Evolutionary conservation across 2,888 invertebrate species (phyloP), one percentile per base, ranked within the genome.

Genomic region (Dicranocentrus wangi): DNA sequence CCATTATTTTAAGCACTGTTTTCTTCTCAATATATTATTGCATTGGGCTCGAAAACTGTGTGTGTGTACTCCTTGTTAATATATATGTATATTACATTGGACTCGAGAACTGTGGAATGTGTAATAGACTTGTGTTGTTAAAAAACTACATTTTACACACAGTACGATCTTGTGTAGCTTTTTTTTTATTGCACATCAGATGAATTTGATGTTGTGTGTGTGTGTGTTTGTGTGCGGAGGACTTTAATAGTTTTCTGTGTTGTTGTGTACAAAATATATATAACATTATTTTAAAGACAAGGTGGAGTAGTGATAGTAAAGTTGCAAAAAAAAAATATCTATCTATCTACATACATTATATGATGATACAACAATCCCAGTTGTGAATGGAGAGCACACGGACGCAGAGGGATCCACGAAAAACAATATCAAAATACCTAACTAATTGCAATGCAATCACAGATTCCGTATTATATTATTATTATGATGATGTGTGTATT

Each of bases 161-260:
- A 32, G 3, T 32, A 32, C 32, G 3, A 32, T 32, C 3, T 32
- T 32, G 32, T 32, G 32, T 32, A 10, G 10, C 10, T 10, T 32
- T 32, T 32, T 10, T 10, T 32, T 32, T 32, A 32, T 7, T 3
- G 32, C 32, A 10, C 3, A 32, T 7, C 5, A 32, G 32, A 32
- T 7, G 10, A 32, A 32, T 7, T 7, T 7, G 32, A 10, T 32
- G 2, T 47, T 47, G 47, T 47, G 5, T 47, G 47, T 47, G 47
- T 47, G 47, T 47, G 47, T 47, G 47, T n/a, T 7, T 47, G 47
- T 47, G 47, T n/a, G 47, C 47, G 47, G 47, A 47, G 47, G 47
- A 47, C 7, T 15, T 47, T 10, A 47, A 10, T n/a, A n/a, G n/a
- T n/a, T n/a, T n/a, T n/a, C n/a, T n/a, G n/a, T 47, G 47, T 47